Conservation (phyloP, 2,797 vertebrate species). For the Sparidentex hasta region DNA sequence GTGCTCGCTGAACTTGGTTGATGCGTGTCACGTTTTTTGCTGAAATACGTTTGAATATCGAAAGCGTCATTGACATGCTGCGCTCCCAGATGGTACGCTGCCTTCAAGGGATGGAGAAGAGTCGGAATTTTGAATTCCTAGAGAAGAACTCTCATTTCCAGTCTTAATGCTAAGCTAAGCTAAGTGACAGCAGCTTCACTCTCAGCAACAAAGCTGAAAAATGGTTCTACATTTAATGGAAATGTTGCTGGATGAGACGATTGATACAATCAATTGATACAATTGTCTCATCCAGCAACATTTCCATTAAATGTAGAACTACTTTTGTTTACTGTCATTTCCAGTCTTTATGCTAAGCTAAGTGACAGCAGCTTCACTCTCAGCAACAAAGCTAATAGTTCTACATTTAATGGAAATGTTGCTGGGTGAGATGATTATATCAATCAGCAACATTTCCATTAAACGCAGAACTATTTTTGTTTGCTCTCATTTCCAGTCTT, state of each 20-base stretch:
- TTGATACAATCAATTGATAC: too few species aligned
- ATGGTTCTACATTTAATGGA: too few species aligned
- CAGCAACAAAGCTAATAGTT: not conserved
- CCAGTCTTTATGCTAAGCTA: conserved; percentile 3
- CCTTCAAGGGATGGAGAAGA: not conserved
- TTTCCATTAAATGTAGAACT: too few species aligned
- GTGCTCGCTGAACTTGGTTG: not conserved
- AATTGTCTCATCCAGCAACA: too few species aligned
- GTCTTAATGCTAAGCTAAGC: too few species aligned
- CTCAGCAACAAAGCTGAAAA: too few species aligned
- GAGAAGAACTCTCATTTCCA: too few species aligned
- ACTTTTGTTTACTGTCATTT: not conserved
- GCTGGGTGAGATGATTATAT: too few species aligned
- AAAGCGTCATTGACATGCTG: not conserved
- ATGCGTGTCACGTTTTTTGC: not conserved
- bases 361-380: not conserved
- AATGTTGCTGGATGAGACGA: not conserved
- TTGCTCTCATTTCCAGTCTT: not conserved
- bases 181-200: too few species aligned
- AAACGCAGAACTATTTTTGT: too few species aligned
- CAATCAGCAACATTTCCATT: too few species aligned
- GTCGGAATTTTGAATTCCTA: not conserved
- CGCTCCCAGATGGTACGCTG: not conserved
- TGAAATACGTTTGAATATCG: not conserved
- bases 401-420: not conserved